A percentile compares a stretch with the other conserved stretches of the same genome.
Conservation (phyloP, 2,888 invertebrate species). For the Apamea monoglypha region DNA sequence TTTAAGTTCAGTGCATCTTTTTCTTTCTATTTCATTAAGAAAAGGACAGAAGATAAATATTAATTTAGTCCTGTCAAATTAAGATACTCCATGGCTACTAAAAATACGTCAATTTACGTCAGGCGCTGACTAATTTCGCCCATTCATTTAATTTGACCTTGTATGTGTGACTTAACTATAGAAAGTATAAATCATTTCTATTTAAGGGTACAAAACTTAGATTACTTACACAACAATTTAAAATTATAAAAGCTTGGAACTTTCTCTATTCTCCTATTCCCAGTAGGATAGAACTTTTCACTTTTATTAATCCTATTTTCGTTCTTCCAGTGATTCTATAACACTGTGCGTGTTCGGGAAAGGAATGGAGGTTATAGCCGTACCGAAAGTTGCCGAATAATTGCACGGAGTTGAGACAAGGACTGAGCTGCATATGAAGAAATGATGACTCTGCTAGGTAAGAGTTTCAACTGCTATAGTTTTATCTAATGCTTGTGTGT, state of each 20-base stretch:
- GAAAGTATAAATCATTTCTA: background rate
- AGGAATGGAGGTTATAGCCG: slow-evolving; percentile 77
- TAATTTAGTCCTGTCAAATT: too few relatives aligned
- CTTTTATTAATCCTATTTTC: background rate
- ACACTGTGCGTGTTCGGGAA: slow-evolving; percentile 80
- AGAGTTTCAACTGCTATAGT: background rate
- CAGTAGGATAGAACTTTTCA: background rate
- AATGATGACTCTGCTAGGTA: slow-evolving; percentile 23
- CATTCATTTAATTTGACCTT: background rate
- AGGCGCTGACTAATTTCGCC: too few relatives aligned
- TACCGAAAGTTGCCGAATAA: slow-evolving; percentile 54
- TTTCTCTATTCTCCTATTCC: background rate
- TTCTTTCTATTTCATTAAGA: too few relatives aligned
- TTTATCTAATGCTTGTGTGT: too few relatives aligned
- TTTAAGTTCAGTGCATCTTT: too few relatives aligned
- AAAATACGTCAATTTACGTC: too few relatives aligned
- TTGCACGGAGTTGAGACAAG: background rate
- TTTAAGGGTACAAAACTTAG: background rate
- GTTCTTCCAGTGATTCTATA: slow-evolving; percentile 71
- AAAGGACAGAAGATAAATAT: too few relatives aligned
- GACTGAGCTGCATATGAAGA: slow-evolving; percentile 36
- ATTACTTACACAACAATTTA: background rate
- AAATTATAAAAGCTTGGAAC: too few relatives aligned
- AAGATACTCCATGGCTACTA: too few relatives aligned
- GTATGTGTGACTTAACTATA: background rate